Evolutionary conservation across 2,113 vertebrate species (phyloP), one percentile per base, ranked within the genome.

Genomic region (Cairina moschata): DNA sequence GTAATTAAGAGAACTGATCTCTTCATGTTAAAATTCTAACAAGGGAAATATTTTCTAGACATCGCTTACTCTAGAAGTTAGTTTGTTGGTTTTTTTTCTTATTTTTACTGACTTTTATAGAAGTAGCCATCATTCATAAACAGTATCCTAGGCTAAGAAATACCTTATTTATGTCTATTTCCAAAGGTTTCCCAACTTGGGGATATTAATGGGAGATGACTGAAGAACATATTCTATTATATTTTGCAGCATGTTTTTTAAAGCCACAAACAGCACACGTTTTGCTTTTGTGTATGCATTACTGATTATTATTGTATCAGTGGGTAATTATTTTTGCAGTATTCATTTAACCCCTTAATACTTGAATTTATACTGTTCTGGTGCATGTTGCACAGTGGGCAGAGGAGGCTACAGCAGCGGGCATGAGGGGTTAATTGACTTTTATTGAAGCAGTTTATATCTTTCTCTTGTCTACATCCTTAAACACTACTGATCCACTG

Each of bases 351-450:
- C 85, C 2, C 3, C 22, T 81, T 26, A 11, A 36, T 31, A 2
- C n/a, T 40, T 23, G 26, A 40, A 40, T 55, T 28, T 52, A 1
- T 7, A 7, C 1, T 2, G 42, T 34, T 26, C 46, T 28, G 17
- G 21, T 62, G 54, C 76, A 11, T 17, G 0, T 4, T 9, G 14
- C 46, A 12, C 48, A 8, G 16, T 5, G 84, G 80, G 86, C 88
- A 79, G 23, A 82, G 67, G 11, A 34, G 62, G 58, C 59, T 68
- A 17, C 66, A 66, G 74, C 66, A 85, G 68, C 74, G 93, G 69
- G 60, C 81, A 83, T 29, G 79, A 96, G 79, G 96, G 96, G 96
- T 98, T 98, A 97, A 97, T 93, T 97, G 96, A 58, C 92, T 97
- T 97, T 95, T 93, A 97, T 86, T 97, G 96, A 95, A 81, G 82